Percentiles rank a stretch among this genome's conserved stretches.
Conservation (phyloP, 2,888 invertebrate genomes). For the Biston stratarius region DNA sequence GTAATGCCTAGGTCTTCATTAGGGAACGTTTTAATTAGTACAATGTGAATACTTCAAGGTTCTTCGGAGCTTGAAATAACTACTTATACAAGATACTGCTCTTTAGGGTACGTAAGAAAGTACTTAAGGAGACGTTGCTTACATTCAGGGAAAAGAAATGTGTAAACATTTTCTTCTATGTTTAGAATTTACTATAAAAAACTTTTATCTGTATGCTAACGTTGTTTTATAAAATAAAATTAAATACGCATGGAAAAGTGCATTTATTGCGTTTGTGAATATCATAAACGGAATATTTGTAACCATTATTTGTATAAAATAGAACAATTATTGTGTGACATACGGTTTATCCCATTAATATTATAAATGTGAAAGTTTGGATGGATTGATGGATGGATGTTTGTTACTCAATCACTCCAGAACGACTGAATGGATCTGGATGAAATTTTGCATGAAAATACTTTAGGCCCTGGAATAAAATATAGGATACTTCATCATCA, state of each 20-base stretch:
- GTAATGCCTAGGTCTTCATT: conserved; percentile 53
- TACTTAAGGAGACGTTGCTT: conserved; percentile 44
- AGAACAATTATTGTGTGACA: not conserved
- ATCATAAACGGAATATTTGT: not conserved
- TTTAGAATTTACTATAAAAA: conserved; percentile 14
- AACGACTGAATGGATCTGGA: too few species aligned
- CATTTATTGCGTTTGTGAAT: conserved; percentile 3
- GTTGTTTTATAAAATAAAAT: conserved; percentile 14
- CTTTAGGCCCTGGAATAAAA: too few species aligned
- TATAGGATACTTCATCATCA: too few species aligned
- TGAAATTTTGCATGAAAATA: too few species aligned
- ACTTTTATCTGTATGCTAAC: conserved; percentile 23
- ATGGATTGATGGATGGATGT: too few species aligned
- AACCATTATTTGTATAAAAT: not conserved
- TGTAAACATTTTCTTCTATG: conserved; percentile 41
- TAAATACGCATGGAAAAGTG: not conserved
- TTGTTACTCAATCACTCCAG: too few species aligned
- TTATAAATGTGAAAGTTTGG: too few species aligned
- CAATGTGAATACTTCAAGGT: conserved; percentile 73
- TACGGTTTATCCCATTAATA: too few species aligned
- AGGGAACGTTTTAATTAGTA: conserved; percentile 78
- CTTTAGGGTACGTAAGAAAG: conserved; percentile 49
- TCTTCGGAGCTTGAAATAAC: conserved; percentile 64
- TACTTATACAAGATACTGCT: conserved; percentile 56
- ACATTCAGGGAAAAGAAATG: conserved; percentile 41